Percentiles rank a stretch among this genome's conserved stretches.
Evolutionary conservation across 2,113 vertebrate genomes (phyloP).

Genomic region (Mandrillus leucophaeus): DNA sequence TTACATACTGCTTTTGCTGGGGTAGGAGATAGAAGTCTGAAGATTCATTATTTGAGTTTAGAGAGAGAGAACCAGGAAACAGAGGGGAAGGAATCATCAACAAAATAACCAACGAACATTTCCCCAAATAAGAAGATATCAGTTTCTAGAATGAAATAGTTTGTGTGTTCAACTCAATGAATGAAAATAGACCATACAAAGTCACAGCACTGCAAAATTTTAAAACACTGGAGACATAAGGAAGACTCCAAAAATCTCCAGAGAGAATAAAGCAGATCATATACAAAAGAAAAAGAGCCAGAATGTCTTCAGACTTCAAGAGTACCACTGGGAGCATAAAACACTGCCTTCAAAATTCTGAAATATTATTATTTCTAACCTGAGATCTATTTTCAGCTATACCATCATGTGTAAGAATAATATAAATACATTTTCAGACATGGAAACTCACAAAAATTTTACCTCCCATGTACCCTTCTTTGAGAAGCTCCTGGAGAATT

Average conservation of each 20-base stretch:
- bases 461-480: not conserved
- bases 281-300: not conserved
- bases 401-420: not conserved
- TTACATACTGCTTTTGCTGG: not conserved
- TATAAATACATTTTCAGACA: slow-evolving; percentile 23
- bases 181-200: not conserved
- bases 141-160: slow-evolving; percentile 47
- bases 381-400: slow-evolving; percentile 32
- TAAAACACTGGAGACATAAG: not conserved
- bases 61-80: not conserved
- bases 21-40: not conserved
- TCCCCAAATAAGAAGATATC: not conserved
- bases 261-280: not conserved
- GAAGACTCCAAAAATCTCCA: not conserved
- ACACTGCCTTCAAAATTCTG: not conserved
- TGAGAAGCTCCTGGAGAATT: slow-evolving; percentile 23
- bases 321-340: slow-evolving; percentile 13
- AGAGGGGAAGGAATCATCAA: not conserved
- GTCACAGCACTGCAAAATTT: not conserved
- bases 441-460: not conserved
- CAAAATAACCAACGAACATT: slow-evolving; percentile 16
- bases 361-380: slow-evolving; percentile 25
- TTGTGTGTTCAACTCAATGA: not conserved
- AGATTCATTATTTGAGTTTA: not conserved
- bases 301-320: not conserved